phyloP scores from a whole-genome alignment of 1,140 invertebrate species.

The Halyomorpha halys region DNA sequence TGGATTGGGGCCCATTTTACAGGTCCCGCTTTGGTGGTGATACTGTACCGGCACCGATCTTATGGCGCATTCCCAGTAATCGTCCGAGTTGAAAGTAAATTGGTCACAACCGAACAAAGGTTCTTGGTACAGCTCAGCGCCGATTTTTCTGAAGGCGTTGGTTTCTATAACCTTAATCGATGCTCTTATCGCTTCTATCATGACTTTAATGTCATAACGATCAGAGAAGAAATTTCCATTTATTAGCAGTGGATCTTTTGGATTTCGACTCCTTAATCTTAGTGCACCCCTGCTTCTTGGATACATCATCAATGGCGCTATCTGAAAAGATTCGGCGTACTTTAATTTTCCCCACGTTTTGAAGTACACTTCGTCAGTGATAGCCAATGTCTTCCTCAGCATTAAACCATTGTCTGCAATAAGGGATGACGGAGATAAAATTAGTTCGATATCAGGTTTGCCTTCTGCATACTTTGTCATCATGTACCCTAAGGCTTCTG shows the following conservation, averaged over 20 bases:
- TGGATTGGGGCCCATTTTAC: constrained; percentile 53
- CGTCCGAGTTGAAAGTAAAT: constrained; percentile 45
- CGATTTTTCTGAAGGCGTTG: constrained; percentile 47
- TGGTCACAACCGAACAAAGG: constrained; percentile 48
- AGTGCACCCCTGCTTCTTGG: constrained; percentile 62
- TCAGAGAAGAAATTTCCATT: constrained; percentile 62
- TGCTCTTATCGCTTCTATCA: constrained; percentile 54
- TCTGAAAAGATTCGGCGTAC: constrained; percentile 47
- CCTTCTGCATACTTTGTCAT: constrained; percentile 41
- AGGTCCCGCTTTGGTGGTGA: constrained; percentile 47
- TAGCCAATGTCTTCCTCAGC: constrained; percentile 42
- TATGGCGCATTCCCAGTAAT: constrained; percentile 63
- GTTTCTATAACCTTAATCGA: constrained; percentile 47
- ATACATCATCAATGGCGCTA: constrained; percentile 59
- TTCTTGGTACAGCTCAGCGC: constrained; percentile 42
- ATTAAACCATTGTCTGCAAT: constrained; percentile 58
- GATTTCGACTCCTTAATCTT: constrained; percentile 54
- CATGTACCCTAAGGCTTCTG: constrained; percentile 39
- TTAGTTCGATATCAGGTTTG: constrained; percentile 66
- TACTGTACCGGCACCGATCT: constrained; percentile 48
- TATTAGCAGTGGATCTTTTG: constrained; percentile 57
- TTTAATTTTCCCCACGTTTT: constrained; percentile 35
- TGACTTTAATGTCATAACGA: constrained; percentile 51
- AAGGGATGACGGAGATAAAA: constrained; percentile 58
- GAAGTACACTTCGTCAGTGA: constrained; percentile 48